A percentile compares a stretch with the other conserved stretches of the same genome.
These are phyloP conservation scores for Pandemis corylana DNA, from an alignment of 2,888 invertebrate genomes.

Conservation along the genomic window DNA sequence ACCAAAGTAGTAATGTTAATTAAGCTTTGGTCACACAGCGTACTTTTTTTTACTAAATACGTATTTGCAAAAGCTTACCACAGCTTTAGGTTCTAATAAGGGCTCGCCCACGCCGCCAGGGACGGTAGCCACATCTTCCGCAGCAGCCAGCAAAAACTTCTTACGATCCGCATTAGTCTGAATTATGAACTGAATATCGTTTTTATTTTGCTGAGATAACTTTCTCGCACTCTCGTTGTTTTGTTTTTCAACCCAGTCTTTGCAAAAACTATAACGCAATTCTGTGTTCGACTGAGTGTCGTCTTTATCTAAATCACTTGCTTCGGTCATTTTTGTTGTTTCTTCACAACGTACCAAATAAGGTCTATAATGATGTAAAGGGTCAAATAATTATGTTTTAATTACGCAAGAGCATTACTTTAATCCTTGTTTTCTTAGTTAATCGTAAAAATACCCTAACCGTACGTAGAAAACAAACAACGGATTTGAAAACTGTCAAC, in stretches of 20 bases:
- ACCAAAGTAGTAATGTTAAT: too few relatives aligned
- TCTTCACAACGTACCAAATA: not conserved
- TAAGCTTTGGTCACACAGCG: too few relatives aligned
- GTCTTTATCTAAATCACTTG: conserved; percentile 2
- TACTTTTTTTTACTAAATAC: too few relatives aligned
- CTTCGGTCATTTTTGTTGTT: conserved; percentile 13
- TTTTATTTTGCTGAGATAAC: conserved; percentile 66
- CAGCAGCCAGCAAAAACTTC: conserved; percentile 66
- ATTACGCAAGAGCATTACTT: not conserved
- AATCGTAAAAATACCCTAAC: not conserved
- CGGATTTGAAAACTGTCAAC: too few relatives aligned
- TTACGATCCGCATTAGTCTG: conserved; percentile 72
- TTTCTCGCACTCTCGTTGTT: conserved; percentile 67
- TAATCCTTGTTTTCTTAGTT: not conserved
- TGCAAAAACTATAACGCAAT: conserved; percentile 56
- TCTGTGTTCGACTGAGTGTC: conserved; percentile 16
- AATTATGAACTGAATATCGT: conserved; percentile 76
- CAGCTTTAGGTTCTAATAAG: conserved; percentile 59
- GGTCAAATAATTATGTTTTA: not conserved
- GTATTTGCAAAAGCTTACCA: conserved; percentile 57
- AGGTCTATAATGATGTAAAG: not conserved
- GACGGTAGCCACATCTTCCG: conserved; percentile 73
- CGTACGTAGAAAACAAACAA: not conserved
- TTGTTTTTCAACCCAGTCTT: conserved; percentile 76
- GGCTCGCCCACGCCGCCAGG: conserved; percentile 69